A percentile compares a stretch with the other conserved stretches of the same genome.
These are phyloP conservation scores for Oasisia sp. DNA, from an alignment of 2,888 invertebrate species.

Conservation along the genomic window DNA sequence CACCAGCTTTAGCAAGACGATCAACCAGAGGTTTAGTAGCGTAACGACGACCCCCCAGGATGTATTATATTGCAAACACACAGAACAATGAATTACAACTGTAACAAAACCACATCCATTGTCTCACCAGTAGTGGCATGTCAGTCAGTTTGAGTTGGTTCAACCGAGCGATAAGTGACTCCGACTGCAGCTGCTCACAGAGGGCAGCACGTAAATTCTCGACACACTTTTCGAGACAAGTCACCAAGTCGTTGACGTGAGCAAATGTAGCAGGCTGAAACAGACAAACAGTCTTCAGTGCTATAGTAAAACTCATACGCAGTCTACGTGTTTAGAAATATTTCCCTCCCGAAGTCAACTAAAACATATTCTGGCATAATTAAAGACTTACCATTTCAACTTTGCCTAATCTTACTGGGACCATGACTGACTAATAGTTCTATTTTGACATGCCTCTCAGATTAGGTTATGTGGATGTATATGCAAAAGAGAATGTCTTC, in stretches of 20 bases:
- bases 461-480: too few species aligned
- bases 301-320: background rate
- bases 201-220: background rate
- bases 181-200: background rate
- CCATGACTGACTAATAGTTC: too few species aligned
- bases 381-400: too few species aligned
- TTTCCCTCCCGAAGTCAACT: too few species aligned
- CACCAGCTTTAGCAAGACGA: too few species aligned
- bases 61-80: background rate
- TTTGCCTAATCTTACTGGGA: too few species aligned
- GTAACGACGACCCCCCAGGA: too few species aligned
- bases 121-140: background rate
- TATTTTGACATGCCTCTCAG: too few species aligned
- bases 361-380: too few species aligned
- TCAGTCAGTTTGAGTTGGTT: background rate
- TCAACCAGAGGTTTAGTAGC: too few species aligned
- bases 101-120: background rate
- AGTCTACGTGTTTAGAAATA: background rate
- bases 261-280: conserved; percentile 19
- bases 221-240: conserved; percentile 14
- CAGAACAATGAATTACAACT: background rate
- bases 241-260: conserved; percentile 19
- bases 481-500: too few species aligned
- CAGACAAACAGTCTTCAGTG: background rate
- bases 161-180: background rate